Conservation (phyloP, 2,888 invertebrate species). For the Apamea crenata region DNA sequence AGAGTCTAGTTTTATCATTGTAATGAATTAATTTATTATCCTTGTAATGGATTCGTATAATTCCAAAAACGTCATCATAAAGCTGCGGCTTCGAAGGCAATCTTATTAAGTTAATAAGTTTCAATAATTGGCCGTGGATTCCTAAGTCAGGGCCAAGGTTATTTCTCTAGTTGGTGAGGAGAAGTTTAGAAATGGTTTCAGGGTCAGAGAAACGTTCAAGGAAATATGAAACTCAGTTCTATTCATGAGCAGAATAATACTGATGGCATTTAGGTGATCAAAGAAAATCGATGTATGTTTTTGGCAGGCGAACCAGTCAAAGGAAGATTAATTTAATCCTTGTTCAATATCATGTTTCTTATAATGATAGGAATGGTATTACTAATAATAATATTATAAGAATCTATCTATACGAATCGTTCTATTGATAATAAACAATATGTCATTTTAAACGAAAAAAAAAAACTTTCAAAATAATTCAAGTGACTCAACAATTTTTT, state of each 20-base stretch:
- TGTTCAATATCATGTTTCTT: background rate
- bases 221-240: background rate
- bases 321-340: background rate
- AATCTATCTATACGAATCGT: no score
- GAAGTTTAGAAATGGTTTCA: slow-evolving; percentile 27
- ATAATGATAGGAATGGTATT: background rate
- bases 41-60: background rate
- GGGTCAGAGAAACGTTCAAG: slow-evolving; percentile 4
- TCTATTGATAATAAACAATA: slow-evolving; percentile 23
- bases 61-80: background rate
- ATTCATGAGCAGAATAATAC: background rate
- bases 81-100: slow-evolving; percentile 8
- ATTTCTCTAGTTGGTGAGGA: slow-evolving; percentile 9
- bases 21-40: background rate
- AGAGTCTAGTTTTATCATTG: background rate
- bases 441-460: background rate
- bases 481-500: background rate
- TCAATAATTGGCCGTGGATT: slow-evolving; percentile 41
- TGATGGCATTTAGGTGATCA: slow-evolving; percentile 7
- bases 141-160: slow-evolving; percentile 48
- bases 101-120: slow-evolving; percentile 23
- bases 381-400: no score
- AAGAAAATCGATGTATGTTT: slow-evolving; percentile 7
- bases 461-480: background rate
- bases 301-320: background rate